phyloP scores from a whole-genome alignment of 2,113 vertebrate genomes.

The Protobothrops mucrosquamatus region DNA sequence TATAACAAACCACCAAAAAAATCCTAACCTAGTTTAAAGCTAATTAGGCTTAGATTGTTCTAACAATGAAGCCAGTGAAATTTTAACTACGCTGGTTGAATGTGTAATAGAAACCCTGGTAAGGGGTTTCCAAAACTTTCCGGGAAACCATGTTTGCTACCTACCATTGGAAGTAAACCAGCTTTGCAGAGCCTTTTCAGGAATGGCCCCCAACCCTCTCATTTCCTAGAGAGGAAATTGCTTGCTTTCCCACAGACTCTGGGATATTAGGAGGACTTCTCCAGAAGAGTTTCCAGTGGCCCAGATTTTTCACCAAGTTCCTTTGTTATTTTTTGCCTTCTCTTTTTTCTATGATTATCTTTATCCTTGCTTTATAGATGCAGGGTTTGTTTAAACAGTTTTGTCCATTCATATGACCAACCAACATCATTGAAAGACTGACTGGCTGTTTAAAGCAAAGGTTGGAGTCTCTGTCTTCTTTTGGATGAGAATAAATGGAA shows the following conservation, averaged over 20 bases:
- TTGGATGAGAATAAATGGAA: neutral
- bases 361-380: neutral
- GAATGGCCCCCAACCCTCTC: neutral
- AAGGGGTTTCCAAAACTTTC: neutral
- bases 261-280: neutral
- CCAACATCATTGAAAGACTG: neutral
- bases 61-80: neutral
- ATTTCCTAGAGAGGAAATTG: neutral
- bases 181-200: neutral
- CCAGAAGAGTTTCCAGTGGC: neutral
- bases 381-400: neutral
- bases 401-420: neutral
- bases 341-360: neutral
- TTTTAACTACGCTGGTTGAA: neutral
- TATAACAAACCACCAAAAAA: neutral
- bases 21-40: neutral
- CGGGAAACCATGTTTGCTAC: neutral
- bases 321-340: neutral
- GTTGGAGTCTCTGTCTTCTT: neutral
- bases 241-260: neutral
- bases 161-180: neutral
- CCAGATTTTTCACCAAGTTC: neutral
- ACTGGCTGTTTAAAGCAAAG: neutral
- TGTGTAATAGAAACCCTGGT: neutral
- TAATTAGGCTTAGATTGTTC: neutral